Conservation (phyloP, 2,888 invertebrate species). For the Xestobium rufovillosum region DNA sequence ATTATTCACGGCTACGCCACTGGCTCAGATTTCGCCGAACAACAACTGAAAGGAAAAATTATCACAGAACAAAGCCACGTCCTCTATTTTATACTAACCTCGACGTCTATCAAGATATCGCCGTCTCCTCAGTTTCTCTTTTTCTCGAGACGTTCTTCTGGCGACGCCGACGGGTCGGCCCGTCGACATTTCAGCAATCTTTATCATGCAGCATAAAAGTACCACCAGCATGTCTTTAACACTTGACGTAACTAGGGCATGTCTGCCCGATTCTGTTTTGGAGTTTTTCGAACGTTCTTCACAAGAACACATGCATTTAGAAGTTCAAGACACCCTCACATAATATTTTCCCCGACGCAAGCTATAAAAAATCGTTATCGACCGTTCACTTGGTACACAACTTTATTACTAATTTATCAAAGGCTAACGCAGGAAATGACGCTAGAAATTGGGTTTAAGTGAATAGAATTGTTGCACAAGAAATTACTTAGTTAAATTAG, state of each 20-base stretch:
- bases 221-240: constrained; percentile 48
- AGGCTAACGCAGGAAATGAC: neutral
- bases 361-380: constrained; percentile 1
- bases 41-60: no score
- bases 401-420: neutral
- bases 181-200: constrained; percentile 51
- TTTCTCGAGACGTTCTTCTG: constrained; percentile 21
- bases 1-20: no score
- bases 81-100: no score
- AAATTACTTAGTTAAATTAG: no score
- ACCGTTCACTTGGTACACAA: neutral
- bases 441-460: no score
- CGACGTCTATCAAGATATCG: no score
- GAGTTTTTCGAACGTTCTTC: neutral
- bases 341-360: neutral
- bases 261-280: constrained; percentile 21
- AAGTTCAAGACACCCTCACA: constrained; percentile 4
- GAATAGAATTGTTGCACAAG: no score
- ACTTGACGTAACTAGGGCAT: constrained; percentile 25
- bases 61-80: no score
- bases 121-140: constrained; percentile 24
- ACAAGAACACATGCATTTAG: constrained; percentile 1
- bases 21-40: no score
- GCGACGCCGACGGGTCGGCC: constrained; percentile 29
- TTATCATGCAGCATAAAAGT: constrained; percentile 54